Conservation (phyloP, 2,797 vertebrate genomes). For the Darevskia nairensis region DNA sequence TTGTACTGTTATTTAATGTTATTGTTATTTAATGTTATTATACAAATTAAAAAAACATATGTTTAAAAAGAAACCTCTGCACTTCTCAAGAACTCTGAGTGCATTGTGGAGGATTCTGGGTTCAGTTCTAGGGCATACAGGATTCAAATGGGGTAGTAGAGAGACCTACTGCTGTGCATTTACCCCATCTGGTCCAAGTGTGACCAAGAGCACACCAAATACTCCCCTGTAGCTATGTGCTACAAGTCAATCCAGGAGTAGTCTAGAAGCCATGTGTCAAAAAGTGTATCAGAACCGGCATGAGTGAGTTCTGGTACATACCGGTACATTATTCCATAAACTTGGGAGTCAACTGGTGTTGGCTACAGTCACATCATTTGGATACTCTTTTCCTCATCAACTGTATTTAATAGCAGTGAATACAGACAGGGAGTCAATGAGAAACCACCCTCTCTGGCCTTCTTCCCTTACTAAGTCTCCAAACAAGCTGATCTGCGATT, state of each 20-base stretch:
- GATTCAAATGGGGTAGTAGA: not conserved
- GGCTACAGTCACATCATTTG: too few relatives aligned
- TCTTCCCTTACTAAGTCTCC: not conserved
- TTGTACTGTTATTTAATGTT: too few relatives aligned
- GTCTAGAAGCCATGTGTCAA: not conserved
- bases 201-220: not conserved
- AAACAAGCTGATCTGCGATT: not conserved
- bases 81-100: not conserved
- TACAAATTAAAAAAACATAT: too few relatives aligned
- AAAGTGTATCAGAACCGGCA: not conserved
- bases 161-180: not conserved
- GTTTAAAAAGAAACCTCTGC: not conserved
- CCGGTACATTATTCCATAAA: not conserved
- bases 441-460: not conserved
- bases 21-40: too few relatives aligned
- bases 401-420: not conserved
- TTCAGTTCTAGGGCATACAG: not conserved
- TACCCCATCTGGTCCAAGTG: not conserved
- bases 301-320: not conserved
- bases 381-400: not conserved
- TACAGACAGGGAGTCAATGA: not conserved
- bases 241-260: too few relatives aligned
- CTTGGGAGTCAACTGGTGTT: not conserved
- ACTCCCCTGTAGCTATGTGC: too few relatives aligned
- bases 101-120: not conserved